These are phyloP conservation scores for Zophobas atratus DNA, from an alignment of 1,140 invertebrate genomes.

Conservation along the genomic window DNA sequence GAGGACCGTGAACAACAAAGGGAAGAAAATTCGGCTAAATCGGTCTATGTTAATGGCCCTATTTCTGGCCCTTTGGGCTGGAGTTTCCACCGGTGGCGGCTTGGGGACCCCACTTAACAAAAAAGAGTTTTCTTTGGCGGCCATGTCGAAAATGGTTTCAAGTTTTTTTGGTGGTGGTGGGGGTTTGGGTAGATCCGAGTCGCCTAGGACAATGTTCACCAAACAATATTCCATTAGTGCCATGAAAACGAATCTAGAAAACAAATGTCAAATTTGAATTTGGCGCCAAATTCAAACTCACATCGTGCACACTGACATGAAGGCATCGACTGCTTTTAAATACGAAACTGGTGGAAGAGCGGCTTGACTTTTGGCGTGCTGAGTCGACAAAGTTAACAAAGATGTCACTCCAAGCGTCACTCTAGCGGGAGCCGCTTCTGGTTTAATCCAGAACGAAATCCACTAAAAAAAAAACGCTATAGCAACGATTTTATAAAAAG, in stretches of 20 bases:
- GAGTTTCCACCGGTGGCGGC: slow-evolving; percentile 59
- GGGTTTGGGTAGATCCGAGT: slow-evolving; percentile 75
- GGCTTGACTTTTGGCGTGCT: slow-evolving; percentile 92
- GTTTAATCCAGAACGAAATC: slow-evolving; percentile 96
- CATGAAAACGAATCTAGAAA: slow-evolving; percentile 88
- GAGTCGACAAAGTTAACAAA: slow-evolving; percentile 90
- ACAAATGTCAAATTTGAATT: slow-evolving; percentile 9
- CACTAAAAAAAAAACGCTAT: slow-evolving; percentile 72
- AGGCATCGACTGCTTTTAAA: slow-evolving; percentile 90
- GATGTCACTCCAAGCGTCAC: slow-evolving; percentile 94
- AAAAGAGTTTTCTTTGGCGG: slow-evolving; percentile 63
- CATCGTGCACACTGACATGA: slow-evolving; percentile 93
- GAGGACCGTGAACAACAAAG: slow-evolving; percentile 86
- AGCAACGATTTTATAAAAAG: slow-evolving; percentile 28
- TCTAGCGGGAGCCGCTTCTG: slow-evolving; percentile 88
- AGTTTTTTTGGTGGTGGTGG: slow-evolving; percentile 68
- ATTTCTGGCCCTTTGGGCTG: slow-evolving; percentile 78
- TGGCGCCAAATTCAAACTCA: slow-evolving; percentile 67
- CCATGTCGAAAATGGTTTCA: slow-evolving; percentile 73
- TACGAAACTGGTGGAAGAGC: slow-evolving; percentile 92
- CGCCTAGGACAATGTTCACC: slow-evolving; percentile 90
- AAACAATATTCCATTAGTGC: slow-evolving; percentile 95
- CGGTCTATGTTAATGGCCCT: slow-evolving; percentile 90
- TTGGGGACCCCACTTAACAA: slow-evolving; percentile 50
- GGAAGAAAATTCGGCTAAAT: slow-evolving; percentile 90